Conservation (phyloP, 2,888 invertebrate species). For the Pollenia amentaria region DNA sequence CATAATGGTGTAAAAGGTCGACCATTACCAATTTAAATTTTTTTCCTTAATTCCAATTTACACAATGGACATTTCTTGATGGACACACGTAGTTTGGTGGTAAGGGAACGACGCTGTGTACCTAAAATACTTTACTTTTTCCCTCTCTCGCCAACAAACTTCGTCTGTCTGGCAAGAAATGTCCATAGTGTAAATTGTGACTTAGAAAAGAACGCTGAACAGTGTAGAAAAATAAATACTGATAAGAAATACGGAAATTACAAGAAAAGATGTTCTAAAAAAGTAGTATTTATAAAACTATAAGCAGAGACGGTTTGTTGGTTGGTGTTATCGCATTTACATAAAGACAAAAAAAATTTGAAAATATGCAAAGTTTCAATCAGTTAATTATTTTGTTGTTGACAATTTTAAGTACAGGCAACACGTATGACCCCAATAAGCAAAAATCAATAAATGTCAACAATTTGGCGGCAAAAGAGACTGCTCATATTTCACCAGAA, state of each 20-base stretch:
- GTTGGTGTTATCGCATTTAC: not conserved
- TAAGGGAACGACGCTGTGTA: too few relatives aligned
- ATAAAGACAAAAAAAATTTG: not conserved
- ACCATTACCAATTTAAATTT: too few relatives aligned
- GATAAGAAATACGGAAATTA: constrained; percentile 14
- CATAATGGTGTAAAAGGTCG: too few relatives aligned
- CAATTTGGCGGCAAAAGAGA: not conserved
- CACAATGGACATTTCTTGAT: too few relatives aligned
- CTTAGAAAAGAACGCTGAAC: too few relatives aligned
- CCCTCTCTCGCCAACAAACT: too few relatives aligned
- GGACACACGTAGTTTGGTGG: too few relatives aligned
- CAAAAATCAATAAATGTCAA: not conserved
- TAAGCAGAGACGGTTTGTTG: not conserved
- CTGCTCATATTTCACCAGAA: constrained; percentile 77
- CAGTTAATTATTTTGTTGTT: not conserved
- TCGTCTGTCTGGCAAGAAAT: too few relatives aligned
- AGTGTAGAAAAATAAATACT: not conserved
- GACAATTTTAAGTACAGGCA: not conserved
- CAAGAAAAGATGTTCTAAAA: not conserved
- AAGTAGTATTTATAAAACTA: constrained; percentile 7
- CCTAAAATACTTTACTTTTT: too few relatives aligned
- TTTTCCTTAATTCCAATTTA: too few relatives aligned
- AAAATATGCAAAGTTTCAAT: constrained; percentile 14
- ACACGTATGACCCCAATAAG: not conserved
- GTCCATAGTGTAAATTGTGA: too few relatives aligned